These are phyloP conservation scores for Sphaerodactylus townsendi DNA, from an alignment of 2,113 vertebrate species.

Conservation along the genomic window DNA sequence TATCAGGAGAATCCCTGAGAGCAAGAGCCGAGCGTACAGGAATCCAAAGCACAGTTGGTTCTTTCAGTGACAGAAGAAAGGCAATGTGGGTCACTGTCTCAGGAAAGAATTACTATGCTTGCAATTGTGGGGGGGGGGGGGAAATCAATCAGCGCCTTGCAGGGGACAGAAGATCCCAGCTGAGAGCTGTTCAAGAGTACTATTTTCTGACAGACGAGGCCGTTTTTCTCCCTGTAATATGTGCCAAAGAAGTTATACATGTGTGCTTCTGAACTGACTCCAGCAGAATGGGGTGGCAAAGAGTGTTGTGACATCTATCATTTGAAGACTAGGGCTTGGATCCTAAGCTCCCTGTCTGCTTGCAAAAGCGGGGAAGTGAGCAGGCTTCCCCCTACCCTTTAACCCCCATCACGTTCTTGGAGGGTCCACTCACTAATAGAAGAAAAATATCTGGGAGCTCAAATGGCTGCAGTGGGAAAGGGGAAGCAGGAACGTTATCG, in stretches of 20 bases:
- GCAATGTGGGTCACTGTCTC: rapidly evolving
- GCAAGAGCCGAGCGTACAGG: neutral
- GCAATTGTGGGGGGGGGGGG: neutral
- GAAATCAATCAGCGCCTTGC: neutral
- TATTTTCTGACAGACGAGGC: constrained; percentile 35
- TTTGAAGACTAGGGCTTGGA: neutral
- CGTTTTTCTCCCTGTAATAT: constrained; percentile 17
- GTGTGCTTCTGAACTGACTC: neutral
- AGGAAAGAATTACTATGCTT: constrained; percentile 13
- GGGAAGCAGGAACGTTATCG: too few relatives aligned
- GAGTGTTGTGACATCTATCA: neutral
- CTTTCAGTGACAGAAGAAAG: neutral
- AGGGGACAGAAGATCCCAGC: constrained; percentile 6
- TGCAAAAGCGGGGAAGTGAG: too few relatives aligned
- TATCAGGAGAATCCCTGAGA: neutral
- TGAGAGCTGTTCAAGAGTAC: constrained; percentile 22
- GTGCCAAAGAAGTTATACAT: neutral
- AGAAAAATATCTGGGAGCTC: too few relatives aligned
- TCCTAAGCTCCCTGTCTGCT: too few relatives aligned
- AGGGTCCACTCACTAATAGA: too few relatives aligned
- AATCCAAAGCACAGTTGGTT: neutral
- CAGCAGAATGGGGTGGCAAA: neutral
- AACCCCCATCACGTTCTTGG: too few relatives aligned
- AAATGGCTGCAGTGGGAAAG: too few relatives aligned
- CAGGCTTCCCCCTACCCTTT: too few relatives aligned